Evolutionary conservation across 2,888 invertebrate species (phyloP).

Genomic region (Cryptocheilus praepositus): DNA sequence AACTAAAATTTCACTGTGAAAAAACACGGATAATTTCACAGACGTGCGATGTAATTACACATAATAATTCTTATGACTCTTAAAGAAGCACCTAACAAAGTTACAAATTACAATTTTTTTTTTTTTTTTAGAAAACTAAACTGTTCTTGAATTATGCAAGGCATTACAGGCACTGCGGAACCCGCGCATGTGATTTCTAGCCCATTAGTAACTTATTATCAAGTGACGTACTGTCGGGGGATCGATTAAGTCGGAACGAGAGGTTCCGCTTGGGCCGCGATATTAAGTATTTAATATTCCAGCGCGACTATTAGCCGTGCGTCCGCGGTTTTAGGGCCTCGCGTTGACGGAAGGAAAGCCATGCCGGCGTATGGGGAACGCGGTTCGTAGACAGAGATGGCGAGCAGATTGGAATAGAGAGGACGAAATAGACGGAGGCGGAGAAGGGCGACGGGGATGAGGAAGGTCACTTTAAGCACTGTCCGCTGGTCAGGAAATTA

Average conservation of each 20-base stretch:
- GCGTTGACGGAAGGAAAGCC: constrained; percentile 20
- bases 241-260: constrained; percentile 37
- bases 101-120: no score
- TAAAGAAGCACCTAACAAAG: no score
- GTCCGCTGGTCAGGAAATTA: constrained; percentile 72
- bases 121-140: no score
- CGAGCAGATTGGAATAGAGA: constrained; percentile 8
- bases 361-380: constrained; percentile 18
- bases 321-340: constrained; percentile 28
- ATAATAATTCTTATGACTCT: no score
- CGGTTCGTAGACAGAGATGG: no score
- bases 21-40: no score
- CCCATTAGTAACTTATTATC: neutral
- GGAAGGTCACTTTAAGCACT: constrained; percentile 63
- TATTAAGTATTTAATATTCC: constrained; percentile 51
- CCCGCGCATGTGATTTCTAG: no score
- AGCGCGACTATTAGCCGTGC: constrained; percentile 35
- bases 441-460: constrained; percentile 29
- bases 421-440: constrained; percentile 25
- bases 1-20: no score
- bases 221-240: constrained; percentile 15
- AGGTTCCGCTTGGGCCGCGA: constrained; percentile 19
- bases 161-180: no score
- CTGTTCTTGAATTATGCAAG: no score
- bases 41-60: no score